A percentile compares a stretch with the other conserved stretches of the same genome.
phyloP scores from a whole-genome alignment of 2,888 invertebrate species.

The Hydrotaea diabolus region DNA sequence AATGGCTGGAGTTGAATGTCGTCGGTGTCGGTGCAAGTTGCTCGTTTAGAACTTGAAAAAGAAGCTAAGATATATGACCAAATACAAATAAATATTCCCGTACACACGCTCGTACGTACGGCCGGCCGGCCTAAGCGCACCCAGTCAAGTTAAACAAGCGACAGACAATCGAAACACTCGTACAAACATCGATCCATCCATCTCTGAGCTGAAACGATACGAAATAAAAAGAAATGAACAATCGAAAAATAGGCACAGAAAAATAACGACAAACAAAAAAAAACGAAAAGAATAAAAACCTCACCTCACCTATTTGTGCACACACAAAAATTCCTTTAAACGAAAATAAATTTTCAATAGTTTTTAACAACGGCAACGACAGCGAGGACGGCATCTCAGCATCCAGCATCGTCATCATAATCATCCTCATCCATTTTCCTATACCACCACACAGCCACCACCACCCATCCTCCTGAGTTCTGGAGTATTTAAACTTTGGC shows the following conservation, averaged over 20 bases:
- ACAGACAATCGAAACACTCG: conserved; percentile 24
- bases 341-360: conserved; percentile 37
- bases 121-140: background rate
- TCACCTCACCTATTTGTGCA: conserved; percentile 52
- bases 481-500: conserved; percentile 53
- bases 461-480: background rate
- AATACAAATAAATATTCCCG: conserved; percentile 23
- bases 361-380: conserved; percentile 4
- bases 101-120: background rate
- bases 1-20: conserved; percentile 36
- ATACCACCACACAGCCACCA: background rate
- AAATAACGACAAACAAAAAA: conserved; percentile 2
- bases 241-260: conserved; percentile 26
- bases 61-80: conserved; percentile 36
- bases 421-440: conserved; percentile 32
- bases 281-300: conserved; percentile 28
- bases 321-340: conserved; percentile 59
- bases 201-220: conserved; percentile 30
- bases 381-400: background rate
- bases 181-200: conserved; percentile 26
- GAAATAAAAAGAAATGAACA: conserved; percentile 49
- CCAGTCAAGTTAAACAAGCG: conserved; percentile 23
- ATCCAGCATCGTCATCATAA: conserved; percentile 44
- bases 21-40: conserved; percentile 15
- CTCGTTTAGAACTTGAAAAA: conserved; percentile 22